A percentile compares a stretch with the other conserved stretches of the same genome.
These are phyloP conservation scores for Barypeithes pellucidus DNA, from an alignment of 2,888 invertebrate genomes.

Conservation along the genomic window DNA sequence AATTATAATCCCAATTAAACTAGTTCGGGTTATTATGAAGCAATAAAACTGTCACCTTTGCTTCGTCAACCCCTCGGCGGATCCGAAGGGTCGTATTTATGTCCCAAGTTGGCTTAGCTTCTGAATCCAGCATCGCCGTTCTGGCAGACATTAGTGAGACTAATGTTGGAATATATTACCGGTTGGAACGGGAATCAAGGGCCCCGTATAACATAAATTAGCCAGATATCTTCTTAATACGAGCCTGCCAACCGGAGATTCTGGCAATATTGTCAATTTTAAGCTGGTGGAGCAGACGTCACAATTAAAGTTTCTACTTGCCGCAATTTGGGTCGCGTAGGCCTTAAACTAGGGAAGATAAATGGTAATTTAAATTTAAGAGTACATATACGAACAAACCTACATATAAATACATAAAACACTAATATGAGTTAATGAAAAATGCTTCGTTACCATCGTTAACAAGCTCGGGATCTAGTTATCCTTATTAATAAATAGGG, in stretches of 20 bases:
- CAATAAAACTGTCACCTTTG: constrained; percentile 75
- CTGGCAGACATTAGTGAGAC: constrained; percentile 70
- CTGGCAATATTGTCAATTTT: constrained; percentile 65
- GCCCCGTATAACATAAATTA: constrained; percentile 65
- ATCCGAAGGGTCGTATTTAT: constrained; percentile 61
- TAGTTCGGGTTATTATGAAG: constrained; percentile 80
- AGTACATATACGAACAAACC: background rate
- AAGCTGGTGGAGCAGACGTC: constrained; percentile 58
- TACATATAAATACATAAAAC: too few species aligned
- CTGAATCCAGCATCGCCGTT: constrained; percentile 68
- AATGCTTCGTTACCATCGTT: too few species aligned
- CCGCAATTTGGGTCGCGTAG: constrained; percentile 50
- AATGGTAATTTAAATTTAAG: constrained; percentile 16
- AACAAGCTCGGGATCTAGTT: too few species aligned
- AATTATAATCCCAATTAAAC: constrained; percentile 73
- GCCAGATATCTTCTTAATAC: constrained; percentile 70
- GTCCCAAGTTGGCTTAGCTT: constrained; percentile 65
- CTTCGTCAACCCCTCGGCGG: constrained; percentile 48
- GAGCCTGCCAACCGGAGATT: constrained; percentile 67
- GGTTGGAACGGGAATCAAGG: constrained; percentile 61
- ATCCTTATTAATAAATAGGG: too few species aligned
- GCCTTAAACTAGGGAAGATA: constrained; percentile 26
- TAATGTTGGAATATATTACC: constrained; percentile 71
- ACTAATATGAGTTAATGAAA: too few species aligned
- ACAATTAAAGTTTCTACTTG: constrained; percentile 57